phyloP scores from a whole-genome alignment of 2,888 invertebrate species.

The Synergus gifuensis region DNA sequence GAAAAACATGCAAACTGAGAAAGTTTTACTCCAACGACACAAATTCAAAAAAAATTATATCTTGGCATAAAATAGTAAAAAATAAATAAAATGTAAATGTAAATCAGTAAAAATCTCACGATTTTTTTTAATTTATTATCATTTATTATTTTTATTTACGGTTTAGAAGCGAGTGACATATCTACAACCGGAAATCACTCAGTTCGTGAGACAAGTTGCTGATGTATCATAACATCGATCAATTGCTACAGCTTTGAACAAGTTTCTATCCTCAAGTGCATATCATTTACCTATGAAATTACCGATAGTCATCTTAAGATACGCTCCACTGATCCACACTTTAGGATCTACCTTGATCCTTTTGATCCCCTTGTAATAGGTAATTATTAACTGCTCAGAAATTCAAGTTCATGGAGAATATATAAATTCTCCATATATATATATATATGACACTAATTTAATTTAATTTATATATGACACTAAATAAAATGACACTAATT shows the following conservation, averaged over 20 bases:
- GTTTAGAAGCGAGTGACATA: not conserved
- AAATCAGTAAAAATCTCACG: not conserved
- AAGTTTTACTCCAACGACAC: slow-evolving; percentile 13
- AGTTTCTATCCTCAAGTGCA: slow-evolving; percentile 45
- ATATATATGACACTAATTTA: too few relatives aligned
- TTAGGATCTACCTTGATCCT: slow-evolving; percentile 51
- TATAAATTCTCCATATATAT: not conserved
- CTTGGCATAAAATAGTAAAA: not conserved
- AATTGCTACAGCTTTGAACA: slow-evolving; percentile 45
- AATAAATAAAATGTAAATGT: too few relatives aligned
- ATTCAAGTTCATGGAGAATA: slow-evolving; percentile 22
- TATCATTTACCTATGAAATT: slow-evolving; percentile 56
- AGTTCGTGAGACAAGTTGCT: slow-evolving; percentile 27
- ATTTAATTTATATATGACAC: too few relatives aligned
- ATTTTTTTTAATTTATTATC: too few relatives aligned
- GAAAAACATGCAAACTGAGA: slow-evolving; percentile 14
- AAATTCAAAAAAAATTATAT: too few relatives aligned
- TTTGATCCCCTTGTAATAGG: slow-evolving; percentile 57
- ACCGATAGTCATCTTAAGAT: slow-evolving; percentile 52
- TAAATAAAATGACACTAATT: slow-evolving; percentile 13
- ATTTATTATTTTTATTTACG: not conserved
- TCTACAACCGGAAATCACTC: slow-evolving; percentile 41
- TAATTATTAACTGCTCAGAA: slow-evolving; percentile 45
- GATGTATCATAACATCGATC: slow-evolving; percentile 43
- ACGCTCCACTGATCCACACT: slow-evolving; percentile 50